Evolutionary conservation across 2,888 invertebrate species (phyloP), one percentile per base, ranked within the genome.

Genomic region (Dicyrtomina minuta): DNA sequence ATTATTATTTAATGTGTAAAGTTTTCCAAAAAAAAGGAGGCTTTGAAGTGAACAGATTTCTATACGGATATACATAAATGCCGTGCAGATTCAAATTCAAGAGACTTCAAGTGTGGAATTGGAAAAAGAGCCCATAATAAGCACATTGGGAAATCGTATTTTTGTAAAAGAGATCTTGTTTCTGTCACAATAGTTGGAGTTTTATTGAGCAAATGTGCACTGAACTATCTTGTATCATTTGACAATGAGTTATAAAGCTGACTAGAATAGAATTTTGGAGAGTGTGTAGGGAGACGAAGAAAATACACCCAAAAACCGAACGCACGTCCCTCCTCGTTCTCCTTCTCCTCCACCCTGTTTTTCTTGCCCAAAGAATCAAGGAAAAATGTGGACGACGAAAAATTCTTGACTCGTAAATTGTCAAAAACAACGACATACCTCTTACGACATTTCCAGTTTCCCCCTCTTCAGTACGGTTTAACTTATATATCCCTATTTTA

Each of bases 201-300:
- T 39, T 41, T 58, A 58, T 58, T 58, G 58, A 58, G 33, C 58
- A 58, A 58, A 58, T 58, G 58, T 58, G 41, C 58, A 58, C 27
- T 39, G 58, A 58, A 17, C 39, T 58, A 41, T 58, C 58, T 39
- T 33, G 39, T 41, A 33, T 58, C 41, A 33, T 58, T 58, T 58
- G 39, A 58, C 17, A 58, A 58, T 58, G 58, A 58, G 58, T 39
- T 41, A 39, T 58, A 60, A 60, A 60, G 44, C 26, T 43, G 39
- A 12, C 26, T 44, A 22, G 24, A 60, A 60, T 39, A 24, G 60
- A 60, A 60, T 13, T 41, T 41, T 41, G 59, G 43, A 41, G 20
- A 59, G 59, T 12, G 2, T 10, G 59, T 6, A 20, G 53, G 20
- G 53, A 53, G 17, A 20, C 13, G 24, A 24, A 60, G 26, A 24